Base-by-base conservation (phyloP, 2,888 invertebrate genomes). In the Ceramica pisi region DNA sequence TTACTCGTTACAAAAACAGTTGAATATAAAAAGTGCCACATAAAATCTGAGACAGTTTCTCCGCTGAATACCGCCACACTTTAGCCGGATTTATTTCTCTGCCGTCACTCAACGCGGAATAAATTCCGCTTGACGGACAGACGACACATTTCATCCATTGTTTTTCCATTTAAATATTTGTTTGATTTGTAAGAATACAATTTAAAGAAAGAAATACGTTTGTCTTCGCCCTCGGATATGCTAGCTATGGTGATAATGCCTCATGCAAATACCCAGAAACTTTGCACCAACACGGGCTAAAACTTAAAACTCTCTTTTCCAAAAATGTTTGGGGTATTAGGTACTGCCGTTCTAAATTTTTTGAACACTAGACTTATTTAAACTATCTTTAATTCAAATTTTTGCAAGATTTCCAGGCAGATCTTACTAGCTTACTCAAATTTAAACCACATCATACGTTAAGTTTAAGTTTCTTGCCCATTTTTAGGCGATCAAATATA, bases 61-160 rank as follows among this genome's bases (percentile, higher is more conserved):
- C 31, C 41, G 57, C 50, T 38, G 72, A 62, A 51, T 63, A 48
- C 71, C 64, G 65, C 57, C 51, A 72, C 75, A 75, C 60, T 80
- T 74, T 41, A 65, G 44, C 62, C 26, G 64, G 76, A 80, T 80
- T 77, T 85, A 83, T 86, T 86, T 80, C 77, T 68, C 66, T 57
- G 57, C 57, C 68, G 87, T 86, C 86, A 78, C 81, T 85, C 83
- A 78, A 70, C 61, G 48, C 59, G 26, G 67, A 59, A 60, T 83
- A 77, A 81, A 85, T 81, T 77, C 74, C 61, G 9, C 57, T 78
- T 84, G 85, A 84, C 71, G 73, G 85, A 79, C 83, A 78, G 63
- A 73, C 67, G 76, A 67, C 75, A 66, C 51, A 73, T 78, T 77
- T 78, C 68, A 73, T 57, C 70, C 66, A 78, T 86, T 80, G 83